Conservation (phyloP, 2,797 vertebrate species). For the Odontamblyopus rebecca region DNA sequence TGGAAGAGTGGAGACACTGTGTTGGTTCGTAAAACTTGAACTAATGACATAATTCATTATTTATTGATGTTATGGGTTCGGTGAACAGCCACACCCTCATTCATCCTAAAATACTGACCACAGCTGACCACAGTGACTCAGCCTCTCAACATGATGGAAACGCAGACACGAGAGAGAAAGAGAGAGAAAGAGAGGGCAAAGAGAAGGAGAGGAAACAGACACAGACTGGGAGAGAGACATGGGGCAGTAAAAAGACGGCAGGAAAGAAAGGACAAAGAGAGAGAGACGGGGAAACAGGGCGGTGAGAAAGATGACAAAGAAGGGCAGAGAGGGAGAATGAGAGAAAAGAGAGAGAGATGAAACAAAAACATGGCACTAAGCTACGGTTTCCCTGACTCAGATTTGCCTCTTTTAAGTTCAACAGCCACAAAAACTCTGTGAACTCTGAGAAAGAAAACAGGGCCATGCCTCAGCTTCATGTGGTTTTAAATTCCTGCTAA, state of each 20-base stretch:
- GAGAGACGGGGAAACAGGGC: conserved; percentile 4
- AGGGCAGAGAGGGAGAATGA: conserved; percentile 23
- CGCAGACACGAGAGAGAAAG: too few species aligned
- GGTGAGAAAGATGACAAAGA: too few species aligned
- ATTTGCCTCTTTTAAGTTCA: conserved; percentile 27
- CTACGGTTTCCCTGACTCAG: conserved; percentile 42
- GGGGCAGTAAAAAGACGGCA: too few species aligned
- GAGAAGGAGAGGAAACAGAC: neutral
- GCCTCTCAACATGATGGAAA: too few species aligned
- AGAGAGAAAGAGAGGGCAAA: too few species aligned
- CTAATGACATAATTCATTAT: too few species aligned
- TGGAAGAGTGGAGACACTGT: too few species aligned
- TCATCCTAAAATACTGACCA: conserved; percentile 63
- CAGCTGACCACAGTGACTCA: conserved; percentile 49
- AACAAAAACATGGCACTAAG: conserved; percentile 25
- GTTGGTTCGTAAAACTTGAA: too few species aligned
- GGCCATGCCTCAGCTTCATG: too few species aligned
- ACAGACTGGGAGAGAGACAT: neutral
- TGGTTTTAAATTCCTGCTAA: too few species aligned
- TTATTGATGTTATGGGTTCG: too few species aligned
- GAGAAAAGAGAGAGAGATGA: conserved; percentile 3
- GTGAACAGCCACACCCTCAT: conserved; percentile 50
- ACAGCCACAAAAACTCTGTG: neutral
- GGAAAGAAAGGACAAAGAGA: conserved; percentile 10
- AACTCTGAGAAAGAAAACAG: neutral